phyloP scores from a whole-genome alignment of 2,888 invertebrate genomes.

The Cartodere bifasciata region DNA sequence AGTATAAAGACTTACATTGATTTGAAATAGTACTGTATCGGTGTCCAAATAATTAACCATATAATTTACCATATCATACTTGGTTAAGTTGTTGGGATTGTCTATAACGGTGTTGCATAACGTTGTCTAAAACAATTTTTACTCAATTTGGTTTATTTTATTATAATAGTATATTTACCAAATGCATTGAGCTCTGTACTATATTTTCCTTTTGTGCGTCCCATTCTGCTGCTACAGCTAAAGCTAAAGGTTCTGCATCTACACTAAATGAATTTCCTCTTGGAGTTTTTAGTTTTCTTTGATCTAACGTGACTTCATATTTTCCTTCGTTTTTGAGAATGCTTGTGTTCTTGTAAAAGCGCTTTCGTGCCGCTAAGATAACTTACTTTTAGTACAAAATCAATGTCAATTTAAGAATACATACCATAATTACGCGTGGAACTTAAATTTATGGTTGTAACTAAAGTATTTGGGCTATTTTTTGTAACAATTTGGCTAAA shows the following conservation, averaged over 20 bases:
- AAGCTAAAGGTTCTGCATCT: slow-evolving; percentile 75
- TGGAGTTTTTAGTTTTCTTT: slow-evolving; percentile 82
- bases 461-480: no score
- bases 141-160: no score
- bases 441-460: no score
- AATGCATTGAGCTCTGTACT: slow-evolving; percentile 72
- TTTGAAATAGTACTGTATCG: slow-evolving; percentile 70
- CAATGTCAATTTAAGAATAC: no score
- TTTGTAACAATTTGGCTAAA: no score
- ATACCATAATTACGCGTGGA: no score
- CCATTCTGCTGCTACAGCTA: slow-evolving; percentile 93
- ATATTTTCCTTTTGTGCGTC: slow-evolving; percentile 71
- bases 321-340: slow-evolving; percentile 55
- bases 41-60: slow-evolving; percentile 69
- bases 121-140: slow-evolving; percentile 57
- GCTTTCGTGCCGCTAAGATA: slow-evolving; percentile 6
- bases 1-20: slow-evolving; percentile 43
- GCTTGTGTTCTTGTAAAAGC: slow-evolving; percentile 47
- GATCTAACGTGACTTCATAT: slow-evolving; percentile 82
- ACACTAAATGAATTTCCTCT: slow-evolving; percentile 64
- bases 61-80: slow-evolving; percentile 62
- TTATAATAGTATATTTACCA: no score
- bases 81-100: slow-evolving; percentile 74
- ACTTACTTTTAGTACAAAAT: no score
- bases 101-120: slow-evolving; percentile 85